Conservation (phyloP, 2,797 vertebrate genomes). For the Apogon talboti region DNA sequence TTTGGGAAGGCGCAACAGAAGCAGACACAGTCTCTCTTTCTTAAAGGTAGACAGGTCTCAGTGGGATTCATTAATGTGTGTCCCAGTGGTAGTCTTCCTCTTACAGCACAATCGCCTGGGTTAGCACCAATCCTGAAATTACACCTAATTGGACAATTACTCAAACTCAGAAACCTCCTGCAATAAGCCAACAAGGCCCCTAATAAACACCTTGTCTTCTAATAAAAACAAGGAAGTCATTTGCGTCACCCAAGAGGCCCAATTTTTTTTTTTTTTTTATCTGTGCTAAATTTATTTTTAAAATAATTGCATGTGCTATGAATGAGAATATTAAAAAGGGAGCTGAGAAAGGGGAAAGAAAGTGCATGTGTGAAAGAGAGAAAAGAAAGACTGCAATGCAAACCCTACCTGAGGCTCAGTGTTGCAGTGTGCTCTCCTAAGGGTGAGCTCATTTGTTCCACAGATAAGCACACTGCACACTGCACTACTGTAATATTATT, state of each 20-base stretch:
- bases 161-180: slow-evolving; percentile 98
- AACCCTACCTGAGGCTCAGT: slow-evolving; percentile 86
- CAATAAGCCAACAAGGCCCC: slow-evolving; percentile 96
- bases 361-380: slow-evolving; percentile 76
- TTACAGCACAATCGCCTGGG: slow-evolving; percentile 91
- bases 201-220: slow-evolving; percentile 99
- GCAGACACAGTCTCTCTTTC: slow-evolving; percentile 86
- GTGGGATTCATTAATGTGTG: slow-evolving; percentile 98
- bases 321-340: slow-evolving; percentile 95
- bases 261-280: slow-evolving; percentile 88
- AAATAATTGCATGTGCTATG: slow-evolving; percentile 94
- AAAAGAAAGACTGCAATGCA: slow-evolving; percentile 87
- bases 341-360: slow-evolving; percentile 74
- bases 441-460: slow-evolving; percentile 88
- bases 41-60: slow-evolving; percentile 92
- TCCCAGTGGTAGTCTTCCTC: slow-evolving; percentile 91
- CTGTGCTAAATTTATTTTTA: slow-evolving; percentile 97
- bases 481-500: slow-evolving; percentile 85
- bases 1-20: slow-evolving; percentile 93
- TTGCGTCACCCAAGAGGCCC: slow-evolving; percentile 98
- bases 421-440: slow-evolving; percentile 89
- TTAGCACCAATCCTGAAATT: slow-evolving; percentile 97
- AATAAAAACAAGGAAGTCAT: slow-evolving; percentile 98
- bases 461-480: slow-evolving; percentile 84
- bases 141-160: slow-evolving; percentile 99